These are phyloP conservation scores for Capra hircus DNA, from an alignment of 2,113 vertebrate species.

Conservation along the genomic window DNA sequence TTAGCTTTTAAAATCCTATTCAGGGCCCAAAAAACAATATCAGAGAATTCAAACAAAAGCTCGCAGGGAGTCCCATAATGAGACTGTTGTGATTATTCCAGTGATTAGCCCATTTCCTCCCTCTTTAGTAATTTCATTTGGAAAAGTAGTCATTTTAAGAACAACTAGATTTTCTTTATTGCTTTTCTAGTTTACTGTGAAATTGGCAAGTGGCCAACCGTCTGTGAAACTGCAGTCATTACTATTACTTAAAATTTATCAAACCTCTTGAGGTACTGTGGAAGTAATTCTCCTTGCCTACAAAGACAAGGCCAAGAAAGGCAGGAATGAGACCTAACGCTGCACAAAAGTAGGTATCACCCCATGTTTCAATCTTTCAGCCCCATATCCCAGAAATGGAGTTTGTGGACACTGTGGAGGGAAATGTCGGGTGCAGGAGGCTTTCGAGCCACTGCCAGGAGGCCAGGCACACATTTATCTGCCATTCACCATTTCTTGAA, in stretches of 20 bases:
- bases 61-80: constrained; percentile 51
- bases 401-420: not conserved
- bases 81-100: constrained; percentile 65
- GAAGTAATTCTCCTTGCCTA: not conserved
- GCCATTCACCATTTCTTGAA: not conserved
- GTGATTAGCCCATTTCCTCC: constrained; percentile 57
- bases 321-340: not conserved
- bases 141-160: constrained; percentile 70
- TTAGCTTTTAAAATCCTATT: constrained; percentile 65
- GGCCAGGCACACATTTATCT: not conserved
- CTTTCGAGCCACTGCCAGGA: rapidly evolving
- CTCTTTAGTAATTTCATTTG: constrained; percentile 67
- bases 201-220: constrained; percentile 62
- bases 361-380: not conserved
- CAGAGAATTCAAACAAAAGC: constrained; percentile 69
- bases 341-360: not conserved
- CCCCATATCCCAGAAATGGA: not conserved
- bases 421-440: not conserved
- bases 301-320: not conserved
- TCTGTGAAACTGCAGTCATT: constrained; percentile 50
- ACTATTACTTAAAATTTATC: constrained; percentile 60
- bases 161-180: constrained; percentile 42
- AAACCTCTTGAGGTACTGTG: not conserved
- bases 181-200: constrained; percentile 55
- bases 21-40: constrained; percentile 68